Percentiles rank a stretch among this genome's conserved stretches.
Conservation (phyloP, 2,797 vertebrate species). For the Coilia nasus region DNA sequence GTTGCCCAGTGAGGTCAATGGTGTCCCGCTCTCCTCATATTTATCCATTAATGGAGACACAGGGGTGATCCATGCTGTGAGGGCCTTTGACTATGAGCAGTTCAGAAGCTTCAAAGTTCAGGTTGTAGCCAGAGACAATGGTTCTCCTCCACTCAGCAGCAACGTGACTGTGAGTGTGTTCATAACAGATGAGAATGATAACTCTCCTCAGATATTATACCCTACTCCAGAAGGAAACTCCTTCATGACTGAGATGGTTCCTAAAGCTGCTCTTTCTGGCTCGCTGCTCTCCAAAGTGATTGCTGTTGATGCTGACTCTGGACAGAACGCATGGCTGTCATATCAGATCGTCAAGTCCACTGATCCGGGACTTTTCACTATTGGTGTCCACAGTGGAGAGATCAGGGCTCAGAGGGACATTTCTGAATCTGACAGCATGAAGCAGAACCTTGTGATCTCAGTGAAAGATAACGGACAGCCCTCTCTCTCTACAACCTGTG, state of each 20-base stretch:
- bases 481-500: constrained; percentile 36
- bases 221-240: constrained; percentile 38
- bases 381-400: constrained; percentile 59
- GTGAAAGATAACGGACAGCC: constrained; percentile 36
- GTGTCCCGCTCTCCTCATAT: constrained; percentile 55
- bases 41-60: constrained; percentile 65
- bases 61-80: constrained; percentile 59
- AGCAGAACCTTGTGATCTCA: constrained; percentile 44
- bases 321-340: constrained; percentile 53
- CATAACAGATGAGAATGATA: constrained; percentile 47
- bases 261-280: constrained; percentile 44
- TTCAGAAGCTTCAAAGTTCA: constrained; percentile 57
- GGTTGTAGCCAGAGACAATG: constrained; percentile 55
- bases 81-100: constrained; percentile 65
- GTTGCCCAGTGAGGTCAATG: constrained; percentile 42
- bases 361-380: constrained; percentile 42
- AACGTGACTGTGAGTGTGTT: constrained; percentile 39
- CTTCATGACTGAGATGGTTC: constrained; percentile 32
- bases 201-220: constrained; percentile 45
- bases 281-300: constrained; percentile 68
- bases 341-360: constrained; percentile 49
- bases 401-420: constrained; percentile 53
- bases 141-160: constrained; percentile 36
- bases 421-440: constrained; percentile 53
- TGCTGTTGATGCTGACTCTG: constrained; percentile 65